A percentile compares a stretch with the other conserved stretches of the same genome.
Conservation (phyloP, 2,888 invertebrate species). For the Ophioninae sp. region DNA sequence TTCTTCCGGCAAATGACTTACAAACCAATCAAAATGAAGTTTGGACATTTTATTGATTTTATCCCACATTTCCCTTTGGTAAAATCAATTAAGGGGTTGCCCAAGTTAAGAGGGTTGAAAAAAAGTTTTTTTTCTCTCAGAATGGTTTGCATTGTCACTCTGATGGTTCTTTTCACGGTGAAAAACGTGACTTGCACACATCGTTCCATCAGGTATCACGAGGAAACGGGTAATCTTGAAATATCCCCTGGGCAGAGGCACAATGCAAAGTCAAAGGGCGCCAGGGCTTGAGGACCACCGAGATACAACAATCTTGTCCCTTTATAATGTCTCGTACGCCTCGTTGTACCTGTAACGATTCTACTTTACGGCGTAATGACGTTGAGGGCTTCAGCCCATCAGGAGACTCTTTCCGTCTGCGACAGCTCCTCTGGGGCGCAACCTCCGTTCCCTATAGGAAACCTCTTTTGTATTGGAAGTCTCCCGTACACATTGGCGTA, state of each 20-base stretch:
- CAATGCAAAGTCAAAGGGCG: constrained; percentile 27
- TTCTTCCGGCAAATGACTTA: too few species aligned
- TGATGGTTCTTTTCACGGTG: not conserved
- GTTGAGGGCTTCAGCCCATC: not conserved
- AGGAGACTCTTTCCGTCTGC: constrained; percentile 1
- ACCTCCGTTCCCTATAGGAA: not conserved
- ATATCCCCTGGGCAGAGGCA: not conserved
- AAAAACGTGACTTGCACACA: not conserved
- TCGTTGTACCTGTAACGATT: constrained; percentile 53
- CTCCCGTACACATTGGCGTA: not conserved
- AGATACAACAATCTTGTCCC: constrained; percentile 53
- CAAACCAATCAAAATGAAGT: too few species aligned
- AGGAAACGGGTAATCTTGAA: constrained; percentile 6
- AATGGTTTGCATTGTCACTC: too few species aligned
- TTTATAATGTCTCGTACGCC: constrained; percentile 51
- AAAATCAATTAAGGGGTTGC: too few species aligned
- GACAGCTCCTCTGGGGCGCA: constrained; percentile 15
- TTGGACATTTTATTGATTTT: too few species aligned
- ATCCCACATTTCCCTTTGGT: too few species aligned
- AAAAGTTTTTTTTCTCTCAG: too few species aligned
- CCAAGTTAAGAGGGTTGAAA: too few species aligned
- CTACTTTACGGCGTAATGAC: constrained; percentile 57
- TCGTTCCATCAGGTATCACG: not conserved
- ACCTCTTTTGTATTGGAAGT: constrained; percentile 18
- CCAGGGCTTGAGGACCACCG: constrained; percentile 4